Base-by-base conservation (phyloP, 2,888 invertebrate genomes). In the Scaptomyza cyrtandrae region DNA sequence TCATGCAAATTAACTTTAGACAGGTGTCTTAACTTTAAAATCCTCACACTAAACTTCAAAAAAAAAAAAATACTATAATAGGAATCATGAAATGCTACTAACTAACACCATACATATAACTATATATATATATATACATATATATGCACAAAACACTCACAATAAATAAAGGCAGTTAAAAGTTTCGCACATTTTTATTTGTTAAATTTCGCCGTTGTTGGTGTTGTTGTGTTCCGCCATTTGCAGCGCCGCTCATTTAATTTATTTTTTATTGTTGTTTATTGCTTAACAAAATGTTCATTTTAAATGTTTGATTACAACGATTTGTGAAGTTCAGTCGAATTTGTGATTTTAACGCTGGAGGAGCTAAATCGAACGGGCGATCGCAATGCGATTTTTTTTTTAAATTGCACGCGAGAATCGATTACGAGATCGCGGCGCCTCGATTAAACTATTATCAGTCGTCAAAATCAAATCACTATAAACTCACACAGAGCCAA, bases 241-340 rank as follows among this genome's bases (percentile, higher is more conserved):
- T 88, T 88, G 86, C 86, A 78, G 80, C 70, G 73, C 71, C 70
- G 73, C 71, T 84, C 78, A 83, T 88, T 86, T 80, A 86, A 72
- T 71, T 37, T 33, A 2, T 33, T 86, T 71, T 80, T 88, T 84
- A 88, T 86, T 88, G 84, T 85, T 85, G 80, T 85, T 80, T 88
- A 80, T 82, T 81, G 84, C 86, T 79, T 62, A 78, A 75, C 84
- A 68, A 83, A 83, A 86, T 71, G 85, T 84, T 84, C 78, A 77
- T 87, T 89, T 90, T 83, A 90, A 90, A 90, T 88, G 88, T 89
- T 89, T 86, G 85, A 89, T 88, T 88, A 83, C 83, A 88, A 89
- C 82, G 88, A 84, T 89, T 85, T 80, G 79, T 75, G 82, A 76
- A 84, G 86, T 90, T 90, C 87, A 90, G 90, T 90, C 84, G 86